Base-by-base conservation (phyloP, 2,797 vertebrate species). In the Cyprinodon diabolis region DNA sequence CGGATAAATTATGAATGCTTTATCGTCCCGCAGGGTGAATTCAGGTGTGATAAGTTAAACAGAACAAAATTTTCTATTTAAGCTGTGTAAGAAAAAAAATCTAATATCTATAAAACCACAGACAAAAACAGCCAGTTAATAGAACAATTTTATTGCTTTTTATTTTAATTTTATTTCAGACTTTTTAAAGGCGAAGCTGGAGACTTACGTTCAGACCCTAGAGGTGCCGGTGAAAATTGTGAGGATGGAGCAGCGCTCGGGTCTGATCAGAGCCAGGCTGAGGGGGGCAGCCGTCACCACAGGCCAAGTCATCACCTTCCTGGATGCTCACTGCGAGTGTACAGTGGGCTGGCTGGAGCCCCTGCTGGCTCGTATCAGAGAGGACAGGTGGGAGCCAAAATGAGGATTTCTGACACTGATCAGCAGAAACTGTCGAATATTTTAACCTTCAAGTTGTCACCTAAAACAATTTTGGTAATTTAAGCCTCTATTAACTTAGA, bases 311-410 rank as follows among this genome's bases (percentile, higher is more conserved):
- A 96, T 99, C 84, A 99, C 98, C 0, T 99, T 99, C 90, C 93
- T 99, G 66, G 98, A 99, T 0, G 98, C 98, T n/a, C 98, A 99
- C 93, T 99, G 98, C 21, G 98, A 99, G 90, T 98, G 97, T 79
- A 99, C 98, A 0, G 57, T 91, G 21, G 98, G 98, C 70, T 99
- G 98, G 98, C 91, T 99, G 40, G 98, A 99, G 86, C 98, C 98
- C 0, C 93, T 99, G 81, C 93, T 99, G 90, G 95, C 97, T 0
- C 93, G 97, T 73, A 97, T 99, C 89, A 96, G 95, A 90, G 97
- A 99, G 88, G 96, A 98, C 94, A 95, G 97, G 98, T 99, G 72
- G 80, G 94, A 60, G 63, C 35, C 48, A 35, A 6, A 13, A 1
- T 21, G 37, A 58, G 37, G 2, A 30, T 21, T 63, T 78, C 14